phyloP scores from a whole-genome alignment of 2,113 vertebrate genomes.

The Tenebrosternarchus preto region DNA sequence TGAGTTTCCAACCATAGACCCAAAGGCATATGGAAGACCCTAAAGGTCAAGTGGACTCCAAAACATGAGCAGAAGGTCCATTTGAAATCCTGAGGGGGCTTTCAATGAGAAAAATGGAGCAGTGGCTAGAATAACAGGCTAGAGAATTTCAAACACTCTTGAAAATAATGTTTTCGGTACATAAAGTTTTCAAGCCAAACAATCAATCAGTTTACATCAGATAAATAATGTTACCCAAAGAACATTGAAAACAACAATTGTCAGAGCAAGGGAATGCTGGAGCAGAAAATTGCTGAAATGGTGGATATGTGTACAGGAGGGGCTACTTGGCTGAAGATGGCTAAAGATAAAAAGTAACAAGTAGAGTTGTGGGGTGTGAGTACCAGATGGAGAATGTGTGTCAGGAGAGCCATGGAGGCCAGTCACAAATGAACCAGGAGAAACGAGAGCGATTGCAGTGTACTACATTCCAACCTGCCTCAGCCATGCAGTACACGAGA shows the following conservation, averaged over 20 bases:
- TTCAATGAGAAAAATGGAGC: background rate
- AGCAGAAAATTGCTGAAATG: too few species aligned
- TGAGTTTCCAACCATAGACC: constrained; percentile 3
- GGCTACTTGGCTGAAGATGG: background rate
- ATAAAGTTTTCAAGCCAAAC: too few species aligned
- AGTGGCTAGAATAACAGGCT: background rate
- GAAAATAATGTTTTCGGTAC: background rate
- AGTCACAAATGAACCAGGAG: constrained; percentile 8
- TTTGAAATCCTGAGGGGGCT: constrained; percentile 18
- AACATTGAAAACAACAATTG: too few species aligned
- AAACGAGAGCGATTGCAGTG: background rate
- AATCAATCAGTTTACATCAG: too few species aligned
- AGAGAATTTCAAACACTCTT: background rate
- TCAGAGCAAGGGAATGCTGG: too few species aligned
- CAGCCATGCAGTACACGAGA: constrained; percentile 27
- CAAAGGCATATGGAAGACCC: constrained; percentile 21
- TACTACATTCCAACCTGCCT: background rate
- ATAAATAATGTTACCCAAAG: too few species aligned
- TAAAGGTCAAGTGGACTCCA: constrained; percentile 34
- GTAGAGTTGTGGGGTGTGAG: constrained; percentile 53
- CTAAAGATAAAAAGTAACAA: constrained; percentile 4
- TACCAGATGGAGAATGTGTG: constrained; percentile 68
- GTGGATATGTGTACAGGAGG: background rate
- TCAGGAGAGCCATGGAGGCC: constrained; percentile 55
- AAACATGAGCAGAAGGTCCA: constrained; percentile 4